A percentile compares a stretch with the other conserved stretches of the same genome.
phyloP scores from a whole-genome alignment of 2,888 invertebrate species.

The Aspidiotus rigidus region DNA sequence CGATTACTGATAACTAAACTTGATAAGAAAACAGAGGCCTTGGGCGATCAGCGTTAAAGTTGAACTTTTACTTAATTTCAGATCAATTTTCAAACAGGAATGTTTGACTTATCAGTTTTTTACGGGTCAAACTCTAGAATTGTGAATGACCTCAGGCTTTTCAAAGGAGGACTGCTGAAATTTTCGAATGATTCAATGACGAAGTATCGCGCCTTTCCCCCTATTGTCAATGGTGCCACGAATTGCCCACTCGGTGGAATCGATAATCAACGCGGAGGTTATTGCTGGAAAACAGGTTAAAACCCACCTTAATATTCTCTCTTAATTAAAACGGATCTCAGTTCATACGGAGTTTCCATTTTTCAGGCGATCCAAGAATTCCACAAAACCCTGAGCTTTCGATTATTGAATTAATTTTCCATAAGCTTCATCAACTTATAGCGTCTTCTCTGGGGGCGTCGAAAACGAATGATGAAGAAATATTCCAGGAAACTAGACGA shows the following conservation, averaged over 20 bases:
- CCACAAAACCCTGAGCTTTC: constrained; percentile 70
- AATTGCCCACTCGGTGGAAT: constrained; percentile 17
- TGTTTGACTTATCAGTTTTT: constrained; percentile 13
- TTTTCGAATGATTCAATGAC: neutral
- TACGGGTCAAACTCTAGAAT: neutral
- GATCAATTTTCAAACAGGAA: constrained; percentile 24
- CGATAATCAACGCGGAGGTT: constrained; percentile 4
- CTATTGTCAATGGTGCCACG: neutral
- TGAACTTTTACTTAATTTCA: neutral
- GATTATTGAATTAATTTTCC: constrained; percentile 61
- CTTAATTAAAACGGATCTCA: neutral
- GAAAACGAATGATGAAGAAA: constrained; percentile 59
- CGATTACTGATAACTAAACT: neutral
- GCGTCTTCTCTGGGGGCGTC: constrained; percentile 54
- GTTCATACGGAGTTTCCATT: too few relatives aligned
- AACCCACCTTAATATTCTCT: neutral
- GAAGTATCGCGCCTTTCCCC: constrained; percentile 3
- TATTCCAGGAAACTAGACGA: constrained; percentile 64
- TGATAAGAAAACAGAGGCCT: neutral
- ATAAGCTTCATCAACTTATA: constrained; percentile 71
- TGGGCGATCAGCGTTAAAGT: neutral
- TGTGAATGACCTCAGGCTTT: neutral
- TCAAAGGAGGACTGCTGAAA: constrained; percentile 15
- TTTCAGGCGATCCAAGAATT: constrained; percentile 61
- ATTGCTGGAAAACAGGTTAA: constrained; percentile 12